Evolutionary conservation across 2,113 vertebrate genomes (phyloP), one percentile per base, ranked within the genome.

Genomic region (Erpornis zantholeuca): DNA sequence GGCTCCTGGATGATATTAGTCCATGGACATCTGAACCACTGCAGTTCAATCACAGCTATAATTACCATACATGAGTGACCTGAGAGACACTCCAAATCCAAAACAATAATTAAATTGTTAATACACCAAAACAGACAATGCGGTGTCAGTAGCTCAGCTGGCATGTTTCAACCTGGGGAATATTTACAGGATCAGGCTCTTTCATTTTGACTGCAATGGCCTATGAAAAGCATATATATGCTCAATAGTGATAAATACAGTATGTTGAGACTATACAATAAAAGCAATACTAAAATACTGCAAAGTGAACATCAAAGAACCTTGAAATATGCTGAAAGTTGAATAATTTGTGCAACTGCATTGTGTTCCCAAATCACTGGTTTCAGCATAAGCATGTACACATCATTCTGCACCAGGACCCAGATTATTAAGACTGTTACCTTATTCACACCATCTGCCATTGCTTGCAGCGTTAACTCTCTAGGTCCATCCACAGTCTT

Each of bases 401-500:
- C 31, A 38, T 4, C 33, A n/a, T 33, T 25, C 68, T 83, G 47
- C 38, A 65, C 40, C 61, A 27, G 9, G 19, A 57, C 6, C 18
- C 38, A 53, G 25, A 11, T 24, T 59, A 38, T 50, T 63, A 69
- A 52, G 7, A 36, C 22, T 31, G 12, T 96, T 98, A 99, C 99
- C 98, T 99, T 99, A 94, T 99, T 99, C 64, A 99, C 99, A 1
- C 99, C 99, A 7, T 99, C 99, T 18, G 99, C 99, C 99, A 99
- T 99, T 1, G 99, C 99, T 96, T 99, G 99, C 49, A 99, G 98
- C 0, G 99, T 99, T 53, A 99, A 98, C 97, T 99, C 99, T 61
- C 99, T 97, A n/a, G 99, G 99, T 71, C 99, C 99, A n/a, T 99
- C 99, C 97, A 99, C 99, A 0, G 99, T 99, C 96, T 99, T 99